Conservation (phyloP, 2,113 vertebrate species). For the Noctilio leporinus region DNA sequence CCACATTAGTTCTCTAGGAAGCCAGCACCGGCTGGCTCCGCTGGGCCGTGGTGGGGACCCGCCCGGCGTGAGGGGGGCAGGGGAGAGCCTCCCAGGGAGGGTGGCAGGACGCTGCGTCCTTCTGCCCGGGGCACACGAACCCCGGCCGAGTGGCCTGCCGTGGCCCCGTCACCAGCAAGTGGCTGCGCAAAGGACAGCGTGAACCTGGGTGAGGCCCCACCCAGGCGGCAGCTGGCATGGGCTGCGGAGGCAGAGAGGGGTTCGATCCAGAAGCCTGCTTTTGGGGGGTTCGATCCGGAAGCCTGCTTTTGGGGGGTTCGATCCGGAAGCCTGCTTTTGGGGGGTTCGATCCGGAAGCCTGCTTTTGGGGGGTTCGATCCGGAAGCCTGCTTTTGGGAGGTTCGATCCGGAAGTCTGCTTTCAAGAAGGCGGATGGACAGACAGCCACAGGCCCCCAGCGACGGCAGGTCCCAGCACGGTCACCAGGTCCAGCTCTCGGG, state of each 20-base stretch:
- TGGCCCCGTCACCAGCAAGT: fast-evolving
- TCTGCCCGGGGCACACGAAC: background rate
- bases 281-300: too few relatives aligned
- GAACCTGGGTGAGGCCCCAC: fast-evolving
- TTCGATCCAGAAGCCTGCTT: background rate
- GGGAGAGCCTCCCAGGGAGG: conserved; percentile 56
- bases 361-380: background rate
- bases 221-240: fast-evolving
- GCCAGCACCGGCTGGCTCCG: conserved; percentile 76
- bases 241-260: too few relatives aligned
- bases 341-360: too few relatives aligned
- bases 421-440: background rate
- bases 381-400: background rate
- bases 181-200: fast-evolving
- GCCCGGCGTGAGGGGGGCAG: conserved; percentile 61
- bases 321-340: background rate
- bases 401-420: background rate
- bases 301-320: background rate
- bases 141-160: background rate
- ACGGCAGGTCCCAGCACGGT: fast-evolving
- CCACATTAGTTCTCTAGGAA: conserved; percentile 76
- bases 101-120: background rate
- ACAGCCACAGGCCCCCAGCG: background rate
- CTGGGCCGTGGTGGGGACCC: conserved; percentile 71
- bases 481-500: too few relatives aligned